Evolutionary conservation across 1,140 invertebrate genomes (phyloP), one percentile per base, ranked within the genome.

Genomic region (Atta texana): DNA sequence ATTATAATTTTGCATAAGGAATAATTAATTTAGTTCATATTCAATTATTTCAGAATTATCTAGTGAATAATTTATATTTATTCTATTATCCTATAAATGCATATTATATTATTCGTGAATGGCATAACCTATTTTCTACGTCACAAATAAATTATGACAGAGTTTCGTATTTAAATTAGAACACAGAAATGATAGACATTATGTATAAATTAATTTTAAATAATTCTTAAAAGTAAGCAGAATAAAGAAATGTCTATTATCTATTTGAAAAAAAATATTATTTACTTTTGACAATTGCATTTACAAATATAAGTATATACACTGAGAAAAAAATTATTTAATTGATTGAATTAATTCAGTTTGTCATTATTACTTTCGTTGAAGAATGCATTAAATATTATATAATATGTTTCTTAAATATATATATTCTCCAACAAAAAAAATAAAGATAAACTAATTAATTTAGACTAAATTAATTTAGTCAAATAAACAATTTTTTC

Each of bases 21-120:
- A 39, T 59, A 49, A 81, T 71, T 71, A 71, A 81, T 81, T 71
- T 5, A 55, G 28, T 14, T 28, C 10, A 24, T 66, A 4, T 4
- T 39, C 31, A 55, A 80, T 80, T 66, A 53, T 14, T 80, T 21
- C 18, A 64, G 31, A 4, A 44, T 81, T 57, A 57, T 57, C 18
- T 28, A 57, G 21, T 28, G 31, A 69, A 39, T 69, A 57, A 69
- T 81, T 69, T 10, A 49, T 0, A 12, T 66, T n/a, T 76, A 59
- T 39, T 16, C 10, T 0, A 55, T 59, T 59, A 59, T 18, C 14
- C 44, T 10, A 28, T 28, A 18, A 51, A 59, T 16, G 55, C n/a
- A 61, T 28, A 76, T 61, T 44, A 39, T 76, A 24, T 24, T 8
- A 16, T 39, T 24, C 44, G 16, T 59, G 14, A 76, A 7, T 24